Conservation (phyloP, 1,140 invertebrate genomes). For the Bicyclus anynana region DNA sequence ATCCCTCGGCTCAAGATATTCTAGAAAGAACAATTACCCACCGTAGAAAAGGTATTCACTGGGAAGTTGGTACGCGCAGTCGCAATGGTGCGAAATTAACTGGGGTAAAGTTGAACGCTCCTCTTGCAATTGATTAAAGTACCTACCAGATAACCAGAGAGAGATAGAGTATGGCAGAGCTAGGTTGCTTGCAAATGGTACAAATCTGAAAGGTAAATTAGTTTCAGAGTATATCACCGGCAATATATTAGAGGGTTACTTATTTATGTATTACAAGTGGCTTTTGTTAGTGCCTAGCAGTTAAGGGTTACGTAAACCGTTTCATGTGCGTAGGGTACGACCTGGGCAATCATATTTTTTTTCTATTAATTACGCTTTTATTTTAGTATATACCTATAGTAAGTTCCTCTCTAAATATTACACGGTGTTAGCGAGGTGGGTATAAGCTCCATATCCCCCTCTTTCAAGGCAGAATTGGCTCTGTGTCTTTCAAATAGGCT, state of each 20-base stretch:
- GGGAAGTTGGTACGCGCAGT: slow-evolving; percentile 27
- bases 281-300: neutral
- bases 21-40: slow-evolving; percentile 12
- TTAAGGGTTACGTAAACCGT: neutral
- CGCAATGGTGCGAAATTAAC: slow-evolving; percentile 30
- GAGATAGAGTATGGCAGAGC: slow-evolving; percentile 14
- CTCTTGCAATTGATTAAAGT: slow-evolving; percentile 36
- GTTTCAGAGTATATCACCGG: slow-evolving; percentile 4
- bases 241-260: neutral
- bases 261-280: neutral
- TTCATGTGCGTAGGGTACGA: neutral
- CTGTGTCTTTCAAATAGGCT: too few species aligned
- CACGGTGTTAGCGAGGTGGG: too few species aligned
- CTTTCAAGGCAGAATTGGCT: too few species aligned
- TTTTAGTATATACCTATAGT: too few species aligned
- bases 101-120: slow-evolving; percentile 36
- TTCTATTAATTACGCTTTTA: too few species aligned
- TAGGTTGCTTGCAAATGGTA: slow-evolving; percentile 19
- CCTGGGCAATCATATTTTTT: too few species aligned
- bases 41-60: slow-evolving; percentile 2
- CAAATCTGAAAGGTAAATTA: slow-evolving; percentile 12
- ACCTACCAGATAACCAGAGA: slow-evolving; percentile 9
- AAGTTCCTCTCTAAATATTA: too few species aligned
- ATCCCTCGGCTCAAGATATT: neutral
- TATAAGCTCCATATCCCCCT: too few species aligned